phyloP scores from a whole-genome alignment of 2,888 invertebrate genomes.

The Heliconius ismenius region DNA sequence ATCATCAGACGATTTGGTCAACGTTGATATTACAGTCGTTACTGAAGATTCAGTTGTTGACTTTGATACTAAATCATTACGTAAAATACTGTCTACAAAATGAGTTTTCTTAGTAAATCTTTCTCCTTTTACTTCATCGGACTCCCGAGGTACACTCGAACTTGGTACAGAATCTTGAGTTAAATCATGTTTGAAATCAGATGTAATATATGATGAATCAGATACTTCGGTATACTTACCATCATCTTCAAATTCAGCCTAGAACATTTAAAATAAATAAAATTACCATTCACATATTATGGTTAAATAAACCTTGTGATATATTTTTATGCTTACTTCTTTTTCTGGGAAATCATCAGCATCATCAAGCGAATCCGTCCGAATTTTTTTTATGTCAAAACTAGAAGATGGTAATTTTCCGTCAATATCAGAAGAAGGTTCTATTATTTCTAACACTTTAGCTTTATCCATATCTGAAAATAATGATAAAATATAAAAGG shows the following conservation, averaged over 20 bases:
- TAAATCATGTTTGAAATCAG: conserved; percentile 43
- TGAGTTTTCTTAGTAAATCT: conserved; percentile 60
- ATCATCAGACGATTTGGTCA: conserved; percentile 76
- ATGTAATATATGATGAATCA: conserved; percentile 45
- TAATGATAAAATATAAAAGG: conserved; percentile 39
- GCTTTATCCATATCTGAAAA: conserved; percentile 78
- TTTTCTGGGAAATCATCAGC: conserved; percentile 80
- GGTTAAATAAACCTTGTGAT: not conserved
- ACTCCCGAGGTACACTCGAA: conserved; percentile 49
- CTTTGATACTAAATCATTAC: conserved; percentile 70
- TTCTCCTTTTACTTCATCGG: conserved; percentile 55
- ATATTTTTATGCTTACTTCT: conserved; percentile 58
- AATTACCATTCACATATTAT: not conserved
- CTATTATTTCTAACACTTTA: conserved; percentile 78
- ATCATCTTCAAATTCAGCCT: conserved; percentile 71
- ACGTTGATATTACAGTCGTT: conserved; percentile 73
- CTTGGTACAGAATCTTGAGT: conserved; percentile 51
- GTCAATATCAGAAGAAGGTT: conserved; percentile 73
- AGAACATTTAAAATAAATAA: conserved; percentile 40
- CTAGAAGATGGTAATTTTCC: conserved; percentile 65
- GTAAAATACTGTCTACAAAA: conserved; percentile 62
- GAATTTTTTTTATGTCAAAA: conserved; percentile 74
- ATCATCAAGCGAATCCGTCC: conserved; percentile 78
- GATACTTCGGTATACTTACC: conserved; percentile 57
- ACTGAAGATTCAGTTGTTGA: conserved; percentile 78